These are phyloP conservation scores for Gnathonemus longibarbis DNA, from an alignment of 2,113 vertebrate species.

Conservation along the genomic window DNA sequence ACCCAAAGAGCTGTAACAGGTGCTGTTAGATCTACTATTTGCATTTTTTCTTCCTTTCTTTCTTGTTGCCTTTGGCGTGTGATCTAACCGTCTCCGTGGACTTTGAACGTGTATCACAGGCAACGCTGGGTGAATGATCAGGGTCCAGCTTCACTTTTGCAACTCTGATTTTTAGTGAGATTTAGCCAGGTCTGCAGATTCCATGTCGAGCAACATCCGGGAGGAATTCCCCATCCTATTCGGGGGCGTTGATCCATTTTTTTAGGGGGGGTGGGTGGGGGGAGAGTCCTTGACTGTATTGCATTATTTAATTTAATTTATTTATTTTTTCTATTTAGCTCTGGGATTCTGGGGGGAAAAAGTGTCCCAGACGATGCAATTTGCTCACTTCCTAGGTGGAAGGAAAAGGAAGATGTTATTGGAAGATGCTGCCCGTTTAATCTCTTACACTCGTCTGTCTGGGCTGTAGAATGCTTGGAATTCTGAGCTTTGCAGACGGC, in stretches of 20 bases:
- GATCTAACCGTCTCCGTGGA: background rate
- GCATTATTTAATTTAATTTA: background rate
- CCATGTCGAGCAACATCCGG: background rate
- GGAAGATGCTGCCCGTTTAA: background rate
- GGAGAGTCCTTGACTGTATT: background rate
- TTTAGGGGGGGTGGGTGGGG: background rate
- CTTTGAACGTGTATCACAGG: background rate
- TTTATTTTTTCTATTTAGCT: background rate
- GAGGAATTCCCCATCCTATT: background rate
- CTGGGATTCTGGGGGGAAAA: background rate
- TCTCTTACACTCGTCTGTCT: background rate
- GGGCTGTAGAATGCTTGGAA: conserved; percentile 2
- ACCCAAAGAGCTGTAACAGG: background rate
- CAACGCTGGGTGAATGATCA: background rate
- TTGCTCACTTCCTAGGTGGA: background rate
- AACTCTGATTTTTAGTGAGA: background rate
- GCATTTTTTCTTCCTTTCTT: background rate
- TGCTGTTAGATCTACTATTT: background rate
- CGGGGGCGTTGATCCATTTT: background rate
- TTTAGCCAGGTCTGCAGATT: background rate
- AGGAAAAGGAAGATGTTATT: background rate
- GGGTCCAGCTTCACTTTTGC: background rate
- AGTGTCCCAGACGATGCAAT: background rate
- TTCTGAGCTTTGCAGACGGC: background rate
- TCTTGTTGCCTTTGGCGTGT: background rate